Conservation (phyloP, 2,888 invertebrate genomes). For the Strigamia transsilvanica region DNA sequence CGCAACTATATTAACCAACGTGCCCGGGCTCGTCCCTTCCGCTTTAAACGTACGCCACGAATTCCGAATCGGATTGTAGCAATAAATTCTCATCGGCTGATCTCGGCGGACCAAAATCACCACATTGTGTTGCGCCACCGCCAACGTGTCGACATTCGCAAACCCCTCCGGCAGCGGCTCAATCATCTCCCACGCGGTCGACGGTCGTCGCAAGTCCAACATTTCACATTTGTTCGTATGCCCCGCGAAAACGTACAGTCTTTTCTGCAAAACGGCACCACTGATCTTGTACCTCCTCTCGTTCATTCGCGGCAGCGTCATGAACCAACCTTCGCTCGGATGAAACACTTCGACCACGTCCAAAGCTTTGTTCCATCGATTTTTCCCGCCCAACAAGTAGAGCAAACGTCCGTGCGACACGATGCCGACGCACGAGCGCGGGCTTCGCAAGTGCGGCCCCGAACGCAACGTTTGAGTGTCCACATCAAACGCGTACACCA, state of each 20-base stretch:
- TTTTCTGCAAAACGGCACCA: constrained; percentile 2
- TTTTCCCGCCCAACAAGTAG: neutral
- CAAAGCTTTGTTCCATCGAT: neutral
- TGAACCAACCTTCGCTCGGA: constrained; percentile 4
- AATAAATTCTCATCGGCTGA: constrained; percentile 7
- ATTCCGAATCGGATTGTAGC: neutral
- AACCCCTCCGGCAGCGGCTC: neutral
- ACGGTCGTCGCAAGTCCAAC: constrained; percentile 1
- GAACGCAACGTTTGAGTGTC: constrained; percentile 5
- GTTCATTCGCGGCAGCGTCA: neutral
- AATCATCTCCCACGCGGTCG: neutral
- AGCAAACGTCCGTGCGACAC: constrained; percentile 6
- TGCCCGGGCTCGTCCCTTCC: neutral
- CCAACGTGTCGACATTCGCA: neutral
- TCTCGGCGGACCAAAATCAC: neutral
- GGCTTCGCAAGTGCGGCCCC: neutral
- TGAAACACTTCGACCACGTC: neutral
- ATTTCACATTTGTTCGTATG: constrained; percentile 13
- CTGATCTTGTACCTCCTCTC: neutral
- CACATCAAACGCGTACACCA: neutral
- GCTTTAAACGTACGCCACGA: constrained; percentile 2
- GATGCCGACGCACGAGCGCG: neutral
- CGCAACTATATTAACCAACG: neutral
- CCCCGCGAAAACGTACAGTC: neutral
- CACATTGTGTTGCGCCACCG: neutral